Conservation (phyloP, 2,888 invertebrate genomes). For the Folsomia candida region DNA sequence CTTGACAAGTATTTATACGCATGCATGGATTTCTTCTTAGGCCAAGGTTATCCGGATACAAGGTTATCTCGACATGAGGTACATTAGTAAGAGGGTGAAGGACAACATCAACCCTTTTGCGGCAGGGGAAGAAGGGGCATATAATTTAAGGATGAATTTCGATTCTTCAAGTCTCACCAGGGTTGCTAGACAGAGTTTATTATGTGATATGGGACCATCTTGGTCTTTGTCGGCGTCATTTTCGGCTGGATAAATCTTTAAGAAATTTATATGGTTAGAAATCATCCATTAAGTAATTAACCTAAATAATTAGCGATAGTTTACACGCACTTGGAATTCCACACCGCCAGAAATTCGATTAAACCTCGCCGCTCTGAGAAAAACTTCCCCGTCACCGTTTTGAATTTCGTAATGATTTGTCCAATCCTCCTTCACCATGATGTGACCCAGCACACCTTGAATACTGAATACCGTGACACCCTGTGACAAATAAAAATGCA, state of each 20-base stretch:
- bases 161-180: slow-evolving; percentile 39
- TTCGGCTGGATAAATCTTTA: background rate
- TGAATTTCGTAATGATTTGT: slow-evolving; percentile 33
- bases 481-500: too few species aligned
- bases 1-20: too few species aligned
- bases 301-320: background rate
- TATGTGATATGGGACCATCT: slow-evolving; percentile 10
- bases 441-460: slow-evolving; percentile 33
- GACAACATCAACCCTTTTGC: slow-evolving; percentile 33
- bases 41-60: background rate
- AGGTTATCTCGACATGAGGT: slow-evolving; percentile 22
- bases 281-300: background rate
- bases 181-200: slow-evolving; percentile 20
- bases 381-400: slow-evolving; percentile 33
- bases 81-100: slow-evolving; percentile 37
- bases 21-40: too few species aligned
- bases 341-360: slow-evolving; percentile 38
- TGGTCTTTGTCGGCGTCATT: slow-evolving; percentile 4
- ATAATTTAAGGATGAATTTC: slow-evolving; percentile 39
- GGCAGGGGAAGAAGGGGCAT: slow-evolving; percentile 30
- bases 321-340: slow-evolving; percentile 45
- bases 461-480: slow-evolving; percentile 31
- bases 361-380: slow-evolving; percentile 35
- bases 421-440: slow-evolving; percentile 37
- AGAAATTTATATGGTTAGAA: background rate